Conservation (phyloP, 2,888 invertebrate species). For the Conus canariensis region DNA sequence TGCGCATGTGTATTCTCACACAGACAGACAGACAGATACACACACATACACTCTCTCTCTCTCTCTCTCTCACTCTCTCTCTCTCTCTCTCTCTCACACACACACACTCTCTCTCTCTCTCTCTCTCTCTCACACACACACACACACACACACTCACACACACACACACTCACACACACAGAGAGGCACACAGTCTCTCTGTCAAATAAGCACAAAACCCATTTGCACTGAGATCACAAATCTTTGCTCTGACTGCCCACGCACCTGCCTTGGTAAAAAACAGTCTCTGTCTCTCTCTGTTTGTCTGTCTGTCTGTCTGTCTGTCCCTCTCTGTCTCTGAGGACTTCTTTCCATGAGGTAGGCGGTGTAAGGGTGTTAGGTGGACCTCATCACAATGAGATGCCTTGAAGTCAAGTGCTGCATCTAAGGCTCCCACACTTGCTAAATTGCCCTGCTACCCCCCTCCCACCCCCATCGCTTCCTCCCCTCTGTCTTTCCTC, state of each 20-base stretch:
- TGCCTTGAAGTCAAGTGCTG: slow-evolving; percentile 10
- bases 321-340: no score
- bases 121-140: neutral
- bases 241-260: no score
- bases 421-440: neutral
- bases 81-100: neutral
- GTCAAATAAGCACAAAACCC: neutral
- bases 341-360: no score
- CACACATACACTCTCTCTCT: neutral
- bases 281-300: no score
- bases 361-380: no score
- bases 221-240: no score
- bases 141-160: neutral
- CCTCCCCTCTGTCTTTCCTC: neutral
- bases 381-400: neutral
- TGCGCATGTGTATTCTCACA: neutral
- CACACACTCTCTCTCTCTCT: neutral
- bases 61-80: neutral
- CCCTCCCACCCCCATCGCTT: neutral
- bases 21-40: neutral
- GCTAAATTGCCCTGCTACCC: neutral
- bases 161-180: slow-evolving; percentile 18
- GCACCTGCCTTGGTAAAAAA: no score
- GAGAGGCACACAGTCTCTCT: neutral
- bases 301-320: no score